Evolutionary conservation across 2,888 invertebrate genomes (phyloP), one percentile per base, ranked within the genome.

Genomic region (Diaperis boleti): DNA sequence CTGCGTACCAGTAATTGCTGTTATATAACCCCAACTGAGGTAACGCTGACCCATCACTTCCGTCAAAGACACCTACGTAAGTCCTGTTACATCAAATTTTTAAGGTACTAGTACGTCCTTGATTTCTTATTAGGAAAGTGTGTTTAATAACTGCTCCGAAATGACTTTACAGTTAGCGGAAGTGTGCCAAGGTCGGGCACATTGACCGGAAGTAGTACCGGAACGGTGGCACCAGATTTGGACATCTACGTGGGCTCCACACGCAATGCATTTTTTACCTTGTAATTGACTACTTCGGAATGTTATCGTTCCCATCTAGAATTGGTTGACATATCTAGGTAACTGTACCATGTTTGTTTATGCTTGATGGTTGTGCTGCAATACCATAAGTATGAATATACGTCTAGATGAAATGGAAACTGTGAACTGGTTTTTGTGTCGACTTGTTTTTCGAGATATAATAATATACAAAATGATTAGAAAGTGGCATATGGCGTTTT

Each of bases 171-270:
- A 50, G 52, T 52, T 50, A 59, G 6, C n/a, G 33, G 17, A 59
- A 42, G 41, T 13, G 50, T 33, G 50, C 42, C 59, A 59, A 59
- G 59, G 59, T 50, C 50, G 22, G 31, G 42, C 39, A 52, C 39
- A 6, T 13, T 10, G 20, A 47, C 42, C 59, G 50, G 50, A 59
- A 59, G 13, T 22, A 17, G 42, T 29, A 20, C n/a, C 14, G 14
- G 5, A 26, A 31, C 44, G 17, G 42, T 55, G 31, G 44, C 11
- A 22, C 37, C 26, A 45, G 37, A 55, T 44, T 31, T 17, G 54
- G 17, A 17, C 29, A 17, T 10, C 33, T 31, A 52, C 18, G 52
- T 52, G 37, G 49, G 49, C 17, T 49, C 33, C 15, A 13, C n/a
- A n/a, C n/a, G n/a, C n/a, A 14, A 31, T 18, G 14, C 5, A 11